Conservation (phyloP, 2,797 vertebrate species). For the Columba guinea region DNA sequence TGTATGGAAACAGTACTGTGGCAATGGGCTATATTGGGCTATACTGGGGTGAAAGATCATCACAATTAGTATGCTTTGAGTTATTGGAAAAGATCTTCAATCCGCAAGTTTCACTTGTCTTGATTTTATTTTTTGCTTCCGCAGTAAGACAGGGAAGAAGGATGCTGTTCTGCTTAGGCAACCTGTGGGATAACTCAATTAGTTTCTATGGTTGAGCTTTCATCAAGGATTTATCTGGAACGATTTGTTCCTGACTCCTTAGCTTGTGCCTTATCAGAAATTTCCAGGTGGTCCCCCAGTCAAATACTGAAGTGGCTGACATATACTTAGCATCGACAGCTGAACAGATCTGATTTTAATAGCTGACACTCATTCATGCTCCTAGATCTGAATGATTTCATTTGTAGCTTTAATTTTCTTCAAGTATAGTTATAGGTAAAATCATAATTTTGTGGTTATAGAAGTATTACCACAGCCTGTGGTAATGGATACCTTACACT, state of each 20-base stretch:
- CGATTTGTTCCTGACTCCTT: not conserved
- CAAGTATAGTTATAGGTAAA: not conserved
- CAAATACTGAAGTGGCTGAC: not conserved
- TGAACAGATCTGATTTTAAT: conserved; percentile 9
- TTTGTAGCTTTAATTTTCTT: not conserved
- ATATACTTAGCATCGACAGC: not conserved
- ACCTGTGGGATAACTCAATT: not conserved
- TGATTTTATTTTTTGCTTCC: not conserved
- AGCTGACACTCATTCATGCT: not conserved
- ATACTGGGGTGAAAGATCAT: not conserved
- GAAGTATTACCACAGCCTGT: not conserved
- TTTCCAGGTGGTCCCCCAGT: not conserved
- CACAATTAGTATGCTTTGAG: not conserved
- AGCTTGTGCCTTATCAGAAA: not conserved
- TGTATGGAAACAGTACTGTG: not conserved
- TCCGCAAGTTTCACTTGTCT: not conserved
- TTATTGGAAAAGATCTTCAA: not conserved
- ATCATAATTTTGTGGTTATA: not conserved
- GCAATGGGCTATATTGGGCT: not conserved
- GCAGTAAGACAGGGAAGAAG: not conserved
- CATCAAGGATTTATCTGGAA: not conserved
- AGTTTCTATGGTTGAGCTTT: not conserved
- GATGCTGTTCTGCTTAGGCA: not conserved
- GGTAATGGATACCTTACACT: not conserved
- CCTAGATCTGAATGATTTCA: not conserved